Evolutionary conservation across 2,888 invertebrate genomes (phyloP).

Genomic region (Erebia palarica): DNA sequence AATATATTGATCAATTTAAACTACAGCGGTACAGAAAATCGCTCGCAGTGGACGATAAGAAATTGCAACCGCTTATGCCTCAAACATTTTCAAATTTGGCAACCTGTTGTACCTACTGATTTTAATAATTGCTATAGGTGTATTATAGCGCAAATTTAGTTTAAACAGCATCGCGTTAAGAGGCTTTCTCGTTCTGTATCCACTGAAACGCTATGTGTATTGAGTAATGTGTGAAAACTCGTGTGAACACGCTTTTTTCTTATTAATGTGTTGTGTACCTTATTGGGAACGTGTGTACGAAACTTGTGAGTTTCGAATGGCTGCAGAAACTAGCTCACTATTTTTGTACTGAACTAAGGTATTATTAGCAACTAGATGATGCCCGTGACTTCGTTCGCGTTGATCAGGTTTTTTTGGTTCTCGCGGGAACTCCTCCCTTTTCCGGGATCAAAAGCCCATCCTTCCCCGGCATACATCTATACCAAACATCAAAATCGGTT

Average conservation of each 20-base stretch:
- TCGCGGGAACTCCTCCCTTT: too few species aligned
- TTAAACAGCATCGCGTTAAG: background rate
- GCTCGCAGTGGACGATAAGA: background rate
- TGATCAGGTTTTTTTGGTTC: too few species aligned
- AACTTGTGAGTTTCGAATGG: background rate
- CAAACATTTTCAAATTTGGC: background rate
- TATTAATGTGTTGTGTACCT: conserved; percentile 1
- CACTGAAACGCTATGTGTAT: conserved; percentile 11
- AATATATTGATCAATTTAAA: too few species aligned
- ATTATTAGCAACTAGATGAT: too few species aligned
- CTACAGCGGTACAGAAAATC: too few species aligned
- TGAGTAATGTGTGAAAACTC: conserved; percentile 28
- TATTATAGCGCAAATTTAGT: background rate
- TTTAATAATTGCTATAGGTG: too few species aligned
- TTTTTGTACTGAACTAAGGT: background rate
- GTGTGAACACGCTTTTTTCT: conserved; percentile 15
- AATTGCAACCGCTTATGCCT: conserved; percentile 15
- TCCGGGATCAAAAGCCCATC: too few species aligned
- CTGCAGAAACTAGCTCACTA: background rate
- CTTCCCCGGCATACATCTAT: too few species aligned
- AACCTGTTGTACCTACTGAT: conserved; percentile 15
- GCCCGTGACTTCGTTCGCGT: too few species aligned
- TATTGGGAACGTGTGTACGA: background rate
- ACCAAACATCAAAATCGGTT: too few species aligned
- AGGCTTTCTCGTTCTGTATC: conserved; percentile 1